Conservation (phyloP, 2,113 vertebrate genomes). For the Phyllostomus discolor region DNA sequence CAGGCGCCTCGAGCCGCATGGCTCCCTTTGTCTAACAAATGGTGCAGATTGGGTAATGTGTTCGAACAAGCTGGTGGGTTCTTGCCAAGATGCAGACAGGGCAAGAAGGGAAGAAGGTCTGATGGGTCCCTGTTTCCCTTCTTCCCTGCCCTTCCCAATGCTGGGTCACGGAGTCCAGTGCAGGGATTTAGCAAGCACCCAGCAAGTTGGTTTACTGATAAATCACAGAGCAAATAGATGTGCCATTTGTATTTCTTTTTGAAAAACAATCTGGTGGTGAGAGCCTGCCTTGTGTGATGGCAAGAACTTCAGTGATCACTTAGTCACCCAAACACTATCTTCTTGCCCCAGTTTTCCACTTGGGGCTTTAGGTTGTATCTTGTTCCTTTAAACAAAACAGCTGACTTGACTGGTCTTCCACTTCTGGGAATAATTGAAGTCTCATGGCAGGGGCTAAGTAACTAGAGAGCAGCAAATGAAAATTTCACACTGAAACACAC, state of each 20-base stretch:
- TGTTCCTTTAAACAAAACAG: slow-evolving; percentile 60
- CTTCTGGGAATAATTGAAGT: slow-evolving; percentile 62
- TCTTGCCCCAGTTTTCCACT: slow-evolving; percentile 25
- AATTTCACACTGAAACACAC: background rate
- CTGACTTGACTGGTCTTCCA: slow-evolving; percentile 37
- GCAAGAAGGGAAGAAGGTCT: slow-evolving; percentile 9
- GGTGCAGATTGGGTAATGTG: slow-evolving; percentile 53
- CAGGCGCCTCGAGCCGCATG: background rate
- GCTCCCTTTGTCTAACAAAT: slow-evolving; percentile 68
- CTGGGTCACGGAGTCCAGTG: background rate
- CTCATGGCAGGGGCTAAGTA: slow-evolving; percentile 2
- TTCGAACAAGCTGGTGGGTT: slow-evolving; percentile 61
- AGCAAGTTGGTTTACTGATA: background rate
- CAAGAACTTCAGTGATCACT: slow-evolving; percentile 1
- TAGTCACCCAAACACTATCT: background rate
- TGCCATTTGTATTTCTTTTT: slow-evolving; percentile 41
- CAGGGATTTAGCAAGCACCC: background rate
- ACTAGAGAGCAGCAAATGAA: slow-evolving; percentile 41
- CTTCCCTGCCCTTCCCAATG: background rate
- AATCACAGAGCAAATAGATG: slow-evolving; percentile 2
- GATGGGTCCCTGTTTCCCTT: background rate
- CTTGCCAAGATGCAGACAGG: slow-evolving; percentile 40
- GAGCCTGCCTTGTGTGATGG: background rate
- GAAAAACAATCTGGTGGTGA: slow-evolving; percentile 34
- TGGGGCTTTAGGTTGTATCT: slow-evolving; percentile 41